A percentile compares a stretch with the other conserved stretches of the same genome.
These are phyloP conservation scores for Calephelis nemesis DNA, from an alignment of 1,140 invertebrate species.

Conservation along the genomic window DNA sequence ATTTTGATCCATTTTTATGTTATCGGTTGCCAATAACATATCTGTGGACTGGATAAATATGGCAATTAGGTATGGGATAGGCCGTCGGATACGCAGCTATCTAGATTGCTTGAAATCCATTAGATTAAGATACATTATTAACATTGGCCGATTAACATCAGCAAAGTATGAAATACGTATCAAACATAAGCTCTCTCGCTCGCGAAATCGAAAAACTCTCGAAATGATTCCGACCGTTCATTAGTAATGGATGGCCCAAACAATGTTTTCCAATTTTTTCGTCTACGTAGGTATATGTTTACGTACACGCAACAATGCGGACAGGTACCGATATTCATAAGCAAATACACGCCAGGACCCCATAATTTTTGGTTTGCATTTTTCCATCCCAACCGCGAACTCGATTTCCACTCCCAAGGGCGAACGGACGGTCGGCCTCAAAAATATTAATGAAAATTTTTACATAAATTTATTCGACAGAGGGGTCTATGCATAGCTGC, in stretches of 20 bases:
- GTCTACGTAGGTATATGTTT: slow-evolving; percentile 48
- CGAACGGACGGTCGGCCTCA: slow-evolving; percentile 69
- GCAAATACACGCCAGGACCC: slow-evolving; percentile 74
- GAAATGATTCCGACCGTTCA: slow-evolving; percentile 43
- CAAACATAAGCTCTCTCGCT: slow-evolving; percentile 26
- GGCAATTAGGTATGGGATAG: no score
- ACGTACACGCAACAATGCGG: slow-evolving; percentile 51
- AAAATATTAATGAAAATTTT: slow-evolving; percentile 80
- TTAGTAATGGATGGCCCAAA: slow-evolving; percentile 44
- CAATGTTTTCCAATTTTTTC: slow-evolving; percentile 42
- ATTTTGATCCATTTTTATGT: no score
- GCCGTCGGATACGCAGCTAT: no score
- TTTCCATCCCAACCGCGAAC: slow-evolving; percentile 77
- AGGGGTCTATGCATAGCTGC: slow-evolving; percentile 64
- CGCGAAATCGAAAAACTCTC: no score
- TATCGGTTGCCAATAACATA: no score
- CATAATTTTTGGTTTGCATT: slow-evolving; percentile 78
- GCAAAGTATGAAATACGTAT: background rate
- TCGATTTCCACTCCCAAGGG: slow-evolving; percentile 75
- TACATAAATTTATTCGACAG: slow-evolving; percentile 78
- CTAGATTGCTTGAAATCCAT: no score
- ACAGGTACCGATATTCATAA: slow-evolving; percentile 74
- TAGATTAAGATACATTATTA: no score
- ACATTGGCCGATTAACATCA: no score
- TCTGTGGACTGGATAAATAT: no score